Evolutionary conservation across 2,888 invertebrate genomes (phyloP), one percentile per base, ranked within the genome.

Genomic region (Dorcus hopei): DNA sequence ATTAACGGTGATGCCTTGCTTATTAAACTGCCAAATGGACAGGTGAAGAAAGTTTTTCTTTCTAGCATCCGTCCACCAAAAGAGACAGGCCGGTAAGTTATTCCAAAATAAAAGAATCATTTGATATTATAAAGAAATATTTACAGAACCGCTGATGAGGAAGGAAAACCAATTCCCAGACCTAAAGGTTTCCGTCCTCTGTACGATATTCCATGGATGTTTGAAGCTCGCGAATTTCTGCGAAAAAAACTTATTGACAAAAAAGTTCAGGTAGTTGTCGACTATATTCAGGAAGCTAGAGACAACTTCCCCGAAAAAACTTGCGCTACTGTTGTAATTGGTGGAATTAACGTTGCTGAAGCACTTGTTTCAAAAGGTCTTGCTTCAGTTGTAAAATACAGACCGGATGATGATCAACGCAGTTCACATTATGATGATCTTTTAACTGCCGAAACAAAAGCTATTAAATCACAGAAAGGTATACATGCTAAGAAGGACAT

Each of bases 191-290:
- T 87, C 76, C 88, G 95, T 70, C 95, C 97, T 0, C 83, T 99
- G 0, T 99, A 98, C 76, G 99, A 99, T 76, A 92, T 98, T 73
- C 99, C 99, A 1, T 96, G 93, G 87, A 94, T 99, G 95, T 97
- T 91, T 76, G 99, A 99, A 78, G 97, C 97, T 0, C 87, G 99
- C 53, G 99, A 99, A 80, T 98, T 93, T 76, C 82, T 99, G 40
- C 86, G 99, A 45, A 97, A 97, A 76, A 95, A 96, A 74, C 82
- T 99, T 9, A 89, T 99, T 71, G 95, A 97, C 51, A 98, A 98
- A 77, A 93, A 91, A 77, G 94, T 97, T 0, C 90, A 89, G 69
- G 92, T 97, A 7, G 87, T 87, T 19, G 87, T 98, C 26, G 99
- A 99, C 79, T 99, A 99, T 76, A 90, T 96, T 61, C 98, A 99